Evolutionary conservation across 2,797 vertebrate genomes (phyloP), one percentile per base, ranked within the genome.

Genomic region (Hylomyscus alleni): DNA sequence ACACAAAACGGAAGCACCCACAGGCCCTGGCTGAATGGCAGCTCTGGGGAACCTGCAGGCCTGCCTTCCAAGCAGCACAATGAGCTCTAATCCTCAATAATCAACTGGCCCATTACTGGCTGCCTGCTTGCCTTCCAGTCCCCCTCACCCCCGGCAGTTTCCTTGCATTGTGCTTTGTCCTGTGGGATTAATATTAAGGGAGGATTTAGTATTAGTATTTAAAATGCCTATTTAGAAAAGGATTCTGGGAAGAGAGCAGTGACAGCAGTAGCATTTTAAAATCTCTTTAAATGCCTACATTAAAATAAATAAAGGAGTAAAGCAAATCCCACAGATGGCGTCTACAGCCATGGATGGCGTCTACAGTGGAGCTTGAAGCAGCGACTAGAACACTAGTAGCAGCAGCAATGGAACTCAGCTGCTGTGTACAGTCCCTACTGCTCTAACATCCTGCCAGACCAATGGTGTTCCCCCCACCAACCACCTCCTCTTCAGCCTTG

Each of bases 391-490:
- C 60, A n/a, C 75, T 0, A 40, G 87, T 3, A 75, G 37, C 65
- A 22, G 44, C 0, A 54, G 85, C 12, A 0, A 37, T 37, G 97
- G 97, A 54, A 75, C 93, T 47, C 98, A 97, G 54, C 84, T 31
- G 0, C 80, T 94, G 22, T 90, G 62, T n/a, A 97, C 95, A 93
- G 58, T 93, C 26, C 90, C 95, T 13, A 0, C 95, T 6, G 94
- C 97, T n/a, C 58, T 81, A 0, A 0, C 91, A n/a, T 89, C 91
- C 98, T 52, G 90, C 83, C 62, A 5, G 14, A 47, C 81, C 73
- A 94, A 98, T n/a, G 88, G 98, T 95, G 9, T 96, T 91, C 12
- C 98, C 96, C 0, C 58, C 65, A 0, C 52, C 92, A 15, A 13
- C 60, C 1, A 12, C 60, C 9, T 4, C 93, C 0, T 17, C 84